Conservation (phyloP, 1,140 invertebrate species). For the Uloborus diversus region DNA sequence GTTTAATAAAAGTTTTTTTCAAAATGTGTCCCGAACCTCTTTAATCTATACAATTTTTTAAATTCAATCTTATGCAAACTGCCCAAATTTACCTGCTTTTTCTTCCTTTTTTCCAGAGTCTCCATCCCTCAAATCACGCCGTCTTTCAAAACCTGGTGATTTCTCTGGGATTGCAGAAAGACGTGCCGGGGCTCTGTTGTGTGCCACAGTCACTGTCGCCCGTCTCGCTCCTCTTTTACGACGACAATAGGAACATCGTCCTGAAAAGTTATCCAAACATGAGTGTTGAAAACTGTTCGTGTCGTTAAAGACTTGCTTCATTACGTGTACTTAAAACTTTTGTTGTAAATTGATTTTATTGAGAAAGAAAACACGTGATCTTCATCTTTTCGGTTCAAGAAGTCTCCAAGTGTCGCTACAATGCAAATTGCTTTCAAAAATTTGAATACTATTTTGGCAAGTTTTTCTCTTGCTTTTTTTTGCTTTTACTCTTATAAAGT, state of each 20-base stretch:
- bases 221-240: conserved; percentile 90
- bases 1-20: too few relatives aligned
- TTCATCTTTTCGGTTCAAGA: too few relatives aligned
- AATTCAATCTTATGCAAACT: too few relatives aligned
- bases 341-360: not conserved
- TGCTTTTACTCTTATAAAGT: too few relatives aligned
- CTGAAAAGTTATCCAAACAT: conserved; percentile 94
- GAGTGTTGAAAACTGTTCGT: conserved; percentile 95
- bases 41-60: too few relatives aligned
- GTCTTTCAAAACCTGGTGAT: conserved; percentile 93
- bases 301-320: conserved; percentile 73
- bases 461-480: too few relatives aligned
- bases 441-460: too few relatives aligned
- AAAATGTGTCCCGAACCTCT: too few relatives aligned
- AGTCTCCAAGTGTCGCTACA: too few relatives aligned
- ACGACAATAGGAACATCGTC: conserved; percentile 87
- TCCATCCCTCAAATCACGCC: conserved; percentile 82
- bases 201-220: conserved; percentile 88
- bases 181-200: conserved; percentile 86
- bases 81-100: not conserved
- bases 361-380: too few relatives aligned
- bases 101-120: conserved; percentile 57
- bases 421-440: too few relatives aligned
- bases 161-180: conserved; percentile 82
- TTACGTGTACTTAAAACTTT: too few relatives aligned